phyloP scores from a whole-genome alignment of 1,140 invertebrate species.

The Oncopodura yosiiana region DNA sequence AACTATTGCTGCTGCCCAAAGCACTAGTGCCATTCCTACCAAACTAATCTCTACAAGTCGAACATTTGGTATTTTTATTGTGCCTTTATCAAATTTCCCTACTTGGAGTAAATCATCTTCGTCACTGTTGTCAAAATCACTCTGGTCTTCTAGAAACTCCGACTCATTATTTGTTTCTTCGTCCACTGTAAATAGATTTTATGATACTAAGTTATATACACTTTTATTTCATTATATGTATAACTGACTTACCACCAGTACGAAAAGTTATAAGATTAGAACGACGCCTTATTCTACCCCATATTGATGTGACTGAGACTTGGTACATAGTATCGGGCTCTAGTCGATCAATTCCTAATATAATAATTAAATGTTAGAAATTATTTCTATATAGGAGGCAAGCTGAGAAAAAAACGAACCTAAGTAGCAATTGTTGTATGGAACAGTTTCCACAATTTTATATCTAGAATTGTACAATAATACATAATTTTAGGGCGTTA shows the following conservation, averaged over 20 bases:
- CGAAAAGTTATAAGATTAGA: constrained; percentile 75
- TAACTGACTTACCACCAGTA: constrained; percentile 61
- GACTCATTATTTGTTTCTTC: not conserved
- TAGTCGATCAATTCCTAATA: constrained; percentile 54
- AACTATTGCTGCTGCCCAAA: constrained; percentile 78
- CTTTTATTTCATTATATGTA: no score
- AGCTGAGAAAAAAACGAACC: no score
- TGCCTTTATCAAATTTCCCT: not conserved
- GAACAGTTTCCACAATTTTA: constrained; percentile 32
- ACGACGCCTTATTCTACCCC: constrained; percentile 55
- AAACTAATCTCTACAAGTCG: constrained; percentile 77
- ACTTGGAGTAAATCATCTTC: constrained; percentile 7
- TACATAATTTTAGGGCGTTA: not conserved
- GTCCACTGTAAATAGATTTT: constrained; percentile 11
- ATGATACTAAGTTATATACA: not conserved
- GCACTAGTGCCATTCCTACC: constrained; percentile 69
- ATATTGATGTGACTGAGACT: constrained; percentile 66
- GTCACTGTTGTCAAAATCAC: not conserved
- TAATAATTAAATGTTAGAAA: no score
- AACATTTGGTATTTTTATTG: constrained; percentile 48
- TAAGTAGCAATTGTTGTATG: constrained; percentile 26
- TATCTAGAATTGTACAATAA: constrained; percentile 18
- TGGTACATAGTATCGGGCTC: constrained; percentile 77
- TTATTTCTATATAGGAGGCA: no score
- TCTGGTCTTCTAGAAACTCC: no score